phyloP scores from a whole-genome alignment of 2,797 vertebrate genomes.

The Scleropages formosus region DNA sequence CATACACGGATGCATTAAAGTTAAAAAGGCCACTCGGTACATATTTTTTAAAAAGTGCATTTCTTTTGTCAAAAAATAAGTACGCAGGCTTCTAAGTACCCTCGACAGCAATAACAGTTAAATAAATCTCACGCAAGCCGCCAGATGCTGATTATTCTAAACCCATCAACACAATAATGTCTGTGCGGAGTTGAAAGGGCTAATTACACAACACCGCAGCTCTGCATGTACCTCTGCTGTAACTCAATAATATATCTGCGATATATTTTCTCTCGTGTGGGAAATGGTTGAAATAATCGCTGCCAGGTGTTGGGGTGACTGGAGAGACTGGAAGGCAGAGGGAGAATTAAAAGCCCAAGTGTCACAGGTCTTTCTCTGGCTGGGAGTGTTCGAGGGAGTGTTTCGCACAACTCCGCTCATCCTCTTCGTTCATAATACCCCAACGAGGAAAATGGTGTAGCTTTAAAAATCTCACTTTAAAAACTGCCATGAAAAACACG shows the following conservation, averaged over 20 bases:
- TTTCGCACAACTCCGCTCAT: background rate
- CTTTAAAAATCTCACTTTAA: too few species aligned
- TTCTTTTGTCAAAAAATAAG: too few species aligned
- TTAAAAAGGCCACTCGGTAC: too few species aligned
- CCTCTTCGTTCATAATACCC: background rate
- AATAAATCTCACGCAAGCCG: background rate
- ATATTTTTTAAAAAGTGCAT: too few species aligned
- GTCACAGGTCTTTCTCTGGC: background rate
- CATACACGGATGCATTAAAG: background rate
- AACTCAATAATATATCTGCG: constrained; percentile 2
- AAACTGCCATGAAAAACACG: too few species aligned
- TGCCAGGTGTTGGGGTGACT: background rate
- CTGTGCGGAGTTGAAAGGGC: background rate
- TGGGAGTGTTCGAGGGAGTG: too few species aligned
- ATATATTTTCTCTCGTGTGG: background rate
- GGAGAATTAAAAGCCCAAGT: background rate
- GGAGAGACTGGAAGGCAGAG: constrained; percentile 1
- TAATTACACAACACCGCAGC: background rate
- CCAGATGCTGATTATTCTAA: background rate
- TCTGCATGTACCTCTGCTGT: too few species aligned
- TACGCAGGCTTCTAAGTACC: background rate
- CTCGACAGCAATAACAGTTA: background rate
- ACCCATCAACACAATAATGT: constrained; percentile 6
- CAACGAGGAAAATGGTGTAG: too few species aligned
- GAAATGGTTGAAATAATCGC: background rate